phyloP scores from a whole-genome alignment of 23 tunicate species.

The Styela clava region DNA sequence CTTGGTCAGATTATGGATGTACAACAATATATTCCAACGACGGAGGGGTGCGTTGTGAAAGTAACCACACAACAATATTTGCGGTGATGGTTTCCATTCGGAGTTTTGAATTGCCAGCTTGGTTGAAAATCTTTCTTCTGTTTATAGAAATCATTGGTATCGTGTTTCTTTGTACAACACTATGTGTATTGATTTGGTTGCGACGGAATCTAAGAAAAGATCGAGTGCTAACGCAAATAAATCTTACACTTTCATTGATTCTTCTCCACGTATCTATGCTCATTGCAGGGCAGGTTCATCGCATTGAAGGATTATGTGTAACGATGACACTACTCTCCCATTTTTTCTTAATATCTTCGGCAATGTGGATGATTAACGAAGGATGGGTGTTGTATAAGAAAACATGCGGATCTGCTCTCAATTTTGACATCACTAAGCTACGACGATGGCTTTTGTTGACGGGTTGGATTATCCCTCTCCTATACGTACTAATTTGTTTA shows the following conservation, averaged over 20 bases:
- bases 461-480: slow-evolving; percentile 53
- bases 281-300: slow-evolving; percentile 3
- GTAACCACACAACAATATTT: slow-evolving; percentile 70
- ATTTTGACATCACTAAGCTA: slow-evolving; percentile 39
- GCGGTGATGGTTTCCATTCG: slow-evolving; percentile 56
- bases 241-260: slow-evolving; percentile 40
- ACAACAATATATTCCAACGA: neutral
- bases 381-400: slow-evolving; percentile 53
- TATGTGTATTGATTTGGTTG: slow-evolving; percentile 38
- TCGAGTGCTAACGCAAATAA: slow-evolving; percentile 46
- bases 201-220: slow-evolving; percentile 45
- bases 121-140: slow-evolving; percentile 18
- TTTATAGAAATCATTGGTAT: slow-evolving; percentile 39
- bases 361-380: slow-evolving; percentile 76
- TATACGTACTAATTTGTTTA: slow-evolving; percentile 45
- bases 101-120: slow-evolving; percentile 31
- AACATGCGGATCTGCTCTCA: slow-evolving; percentile 58
- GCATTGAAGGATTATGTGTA: slow-evolving; percentile 29
- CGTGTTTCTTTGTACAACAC: slow-evolving; percentile 31
- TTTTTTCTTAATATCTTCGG: slow-evolving; percentile 40
- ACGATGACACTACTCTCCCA: slow-evolving; percentile 44
- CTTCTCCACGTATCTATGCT: slow-evolving; percentile 38
- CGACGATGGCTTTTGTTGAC: slow-evolving; percentile 17
- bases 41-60: slow-evolving; percentile 28
- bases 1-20: slow-evolving; percentile 54